These are phyloP conservation scores for Linepithema humile DNA, from an alignment of 1,140 invertebrate genomes.

Conservation along the genomic window DNA sequence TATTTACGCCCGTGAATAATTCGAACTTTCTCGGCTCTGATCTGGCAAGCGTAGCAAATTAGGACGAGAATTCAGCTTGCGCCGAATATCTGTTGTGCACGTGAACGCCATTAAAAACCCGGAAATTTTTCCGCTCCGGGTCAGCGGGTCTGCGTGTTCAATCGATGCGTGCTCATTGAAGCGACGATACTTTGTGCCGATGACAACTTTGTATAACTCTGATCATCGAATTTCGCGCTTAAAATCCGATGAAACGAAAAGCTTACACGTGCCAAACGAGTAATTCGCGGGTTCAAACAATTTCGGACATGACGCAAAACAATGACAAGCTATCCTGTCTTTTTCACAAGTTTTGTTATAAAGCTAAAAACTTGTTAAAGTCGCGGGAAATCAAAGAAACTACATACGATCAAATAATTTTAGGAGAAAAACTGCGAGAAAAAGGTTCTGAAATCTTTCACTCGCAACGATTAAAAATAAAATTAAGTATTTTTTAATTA, in stretches of 20 bases:
- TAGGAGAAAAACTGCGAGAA: background rate
- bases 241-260: conserved; percentile 33
- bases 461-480: background rate
- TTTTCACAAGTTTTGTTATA: background rate
- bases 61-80: conserved; percentile 10
- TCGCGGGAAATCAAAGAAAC: background rate
- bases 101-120: conserved; percentile 2
- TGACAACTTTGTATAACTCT: conserved; percentile 37
- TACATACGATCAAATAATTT: background rate
- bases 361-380: background rate
- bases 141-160: conserved; percentile 31
- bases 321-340: background rate
- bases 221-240: conserved; percentile 21
- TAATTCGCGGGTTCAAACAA: conserved; percentile 32
- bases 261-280: background rate
- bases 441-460: background rate
- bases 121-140: conserved; percentile 45
- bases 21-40: conserved; percentile 3
- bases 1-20: conserved; percentile 27
- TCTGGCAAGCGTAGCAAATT: conserved; percentile 10
- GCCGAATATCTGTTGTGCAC: conserved; percentile 5
- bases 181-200: conserved; percentile 43
- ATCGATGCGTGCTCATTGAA: conserved; percentile 21
- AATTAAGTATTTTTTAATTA: background rate
- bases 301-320: background rate